Evolutionary conservation across 2,113 vertebrate genomes (phyloP).

Genomic region (Lethenteron reissneri): DNA sequence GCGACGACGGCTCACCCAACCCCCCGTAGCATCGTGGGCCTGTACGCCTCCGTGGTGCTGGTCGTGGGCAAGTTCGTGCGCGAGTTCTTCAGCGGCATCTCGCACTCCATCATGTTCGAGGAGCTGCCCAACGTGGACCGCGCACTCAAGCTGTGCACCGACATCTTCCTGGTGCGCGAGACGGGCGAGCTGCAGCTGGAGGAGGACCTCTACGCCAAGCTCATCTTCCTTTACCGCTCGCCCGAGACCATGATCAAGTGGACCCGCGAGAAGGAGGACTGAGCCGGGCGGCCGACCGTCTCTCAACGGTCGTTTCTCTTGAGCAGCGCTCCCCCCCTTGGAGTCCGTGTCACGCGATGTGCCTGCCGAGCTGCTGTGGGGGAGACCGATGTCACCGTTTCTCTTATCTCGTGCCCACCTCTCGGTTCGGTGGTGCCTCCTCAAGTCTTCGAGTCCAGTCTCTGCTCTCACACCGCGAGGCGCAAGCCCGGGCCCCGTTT

Average conservation of each 20-base stretch:
- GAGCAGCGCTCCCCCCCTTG: no score
- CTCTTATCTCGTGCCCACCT: no score
- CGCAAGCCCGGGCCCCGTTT: no score
- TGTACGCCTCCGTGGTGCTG: constrained; percentile 36
- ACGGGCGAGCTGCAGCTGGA: constrained; percentile 38
- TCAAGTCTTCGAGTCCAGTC: no score
- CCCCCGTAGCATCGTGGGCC: constrained; percentile 24
- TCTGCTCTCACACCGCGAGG: no score
- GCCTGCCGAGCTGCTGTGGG: no score
- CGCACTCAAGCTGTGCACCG: constrained; percentile 29
- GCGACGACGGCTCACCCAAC: background rate
- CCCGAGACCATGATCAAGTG: constrained; percentile 31
- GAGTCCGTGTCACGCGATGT: no score
- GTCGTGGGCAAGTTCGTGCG: constrained; percentile 40
- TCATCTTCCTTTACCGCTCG: constrained; percentile 27
- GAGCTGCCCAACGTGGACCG: constrained; percentile 34
- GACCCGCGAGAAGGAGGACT: constrained; percentile 24
- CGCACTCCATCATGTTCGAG: constrained; percentile 38
- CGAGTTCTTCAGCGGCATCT: constrained; percentile 38
- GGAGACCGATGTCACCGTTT: no score
- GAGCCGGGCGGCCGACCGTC: background rate
- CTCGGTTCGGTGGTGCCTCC: no score
- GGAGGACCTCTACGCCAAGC: constrained; percentile 34
- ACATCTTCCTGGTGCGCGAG: constrained; percentile 31
- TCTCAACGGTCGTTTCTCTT: no score